phyloP scores from a whole-genome alignment of 2,888 invertebrate species.

The Ypsolopha scabrella region DNA sequence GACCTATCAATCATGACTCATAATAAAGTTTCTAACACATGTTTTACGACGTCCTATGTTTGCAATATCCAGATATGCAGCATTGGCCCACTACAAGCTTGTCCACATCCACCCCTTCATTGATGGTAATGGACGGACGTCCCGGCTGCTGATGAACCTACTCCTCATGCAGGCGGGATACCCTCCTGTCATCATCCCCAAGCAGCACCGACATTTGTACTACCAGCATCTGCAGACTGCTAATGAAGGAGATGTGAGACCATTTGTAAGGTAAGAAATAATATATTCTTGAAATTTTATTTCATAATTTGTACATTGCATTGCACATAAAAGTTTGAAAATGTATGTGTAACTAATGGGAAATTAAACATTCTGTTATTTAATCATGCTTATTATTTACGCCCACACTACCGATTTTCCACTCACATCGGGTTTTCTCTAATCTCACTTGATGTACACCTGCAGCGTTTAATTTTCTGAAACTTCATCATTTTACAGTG shows the following conservation, averaged over 20 bases:
- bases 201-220: constrained; percentile 86
- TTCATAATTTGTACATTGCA: too few species aligned
- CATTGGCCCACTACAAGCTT: constrained; percentile 95
- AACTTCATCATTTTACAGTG: background rate
- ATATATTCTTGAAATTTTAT: too few species aligned
- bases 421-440: too few species aligned
- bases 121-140: constrained; percentile 97
- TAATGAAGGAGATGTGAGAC: constrained; percentile 94
- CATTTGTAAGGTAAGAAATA: constrained; percentile 78
- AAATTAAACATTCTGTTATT: too few species aligned
- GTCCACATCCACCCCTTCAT: constrained; percentile 98
- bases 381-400: too few species aligned
- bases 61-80: constrained; percentile 79
- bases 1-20: background rate
- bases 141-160: constrained; percentile 95
- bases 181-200: constrained; percentile 94
- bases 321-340: background rate
- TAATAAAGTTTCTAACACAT: too few species aligned
- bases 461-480: too few species aligned
- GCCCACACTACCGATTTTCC: too few species aligned
- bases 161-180: constrained; percentile 95
- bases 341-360: background rate
- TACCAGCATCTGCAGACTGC: constrained; percentile 92
- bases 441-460: too few species aligned
- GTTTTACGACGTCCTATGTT: too few species aligned